Evolutionary conservation across 92 coral and sea anemone genomes (phyloP).

Genomic region (Umimayanthus chanpuru): DNA sequence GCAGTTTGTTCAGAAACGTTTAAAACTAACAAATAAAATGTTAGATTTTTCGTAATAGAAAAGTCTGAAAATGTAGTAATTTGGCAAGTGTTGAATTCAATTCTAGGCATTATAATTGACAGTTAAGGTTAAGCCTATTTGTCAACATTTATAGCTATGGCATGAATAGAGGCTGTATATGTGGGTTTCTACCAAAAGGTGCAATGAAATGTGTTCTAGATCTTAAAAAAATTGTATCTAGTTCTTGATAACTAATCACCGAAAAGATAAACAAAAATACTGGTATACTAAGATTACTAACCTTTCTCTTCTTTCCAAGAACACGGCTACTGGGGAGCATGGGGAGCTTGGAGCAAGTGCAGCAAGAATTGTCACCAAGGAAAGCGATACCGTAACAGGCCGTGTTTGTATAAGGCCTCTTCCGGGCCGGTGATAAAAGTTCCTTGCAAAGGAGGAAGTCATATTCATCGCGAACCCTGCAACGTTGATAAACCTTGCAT

Average conservation of each 20-base stretch:
- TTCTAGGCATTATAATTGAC: neutral
- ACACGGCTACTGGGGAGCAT: conserved; percentile 35
- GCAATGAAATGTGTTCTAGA: neutral
- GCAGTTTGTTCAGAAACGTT: neutral
- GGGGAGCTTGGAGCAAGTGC: conserved; percentile 38
- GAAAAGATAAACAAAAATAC: no score
- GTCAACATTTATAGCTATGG: neutral
- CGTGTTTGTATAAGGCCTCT: neutral
- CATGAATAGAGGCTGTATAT: neutral
- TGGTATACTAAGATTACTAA: neutral
- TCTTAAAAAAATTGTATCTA: neutral
- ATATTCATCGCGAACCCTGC: neutral
- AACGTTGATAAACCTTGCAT: conserved; percentile 18
- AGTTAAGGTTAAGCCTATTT: neutral
- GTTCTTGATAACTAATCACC: no score
- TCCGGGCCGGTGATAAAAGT: neutral
- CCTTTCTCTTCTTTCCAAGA: neutral
- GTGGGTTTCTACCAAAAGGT: neutral
- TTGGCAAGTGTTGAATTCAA: neutral
- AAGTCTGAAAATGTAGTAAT: no score
- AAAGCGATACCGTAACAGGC: conserved; percentile 2
- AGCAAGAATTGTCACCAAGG: conserved; percentile 37
- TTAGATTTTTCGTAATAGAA: neutral
- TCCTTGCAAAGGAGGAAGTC: conserved; percentile 24
- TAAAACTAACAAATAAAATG: neutral